Evolutionary conservation across 92 coral and sea anemone species (phyloP), one percentile per base, ranked within the genome.

Genomic region (Epizoanthus ramosus): DNA sequence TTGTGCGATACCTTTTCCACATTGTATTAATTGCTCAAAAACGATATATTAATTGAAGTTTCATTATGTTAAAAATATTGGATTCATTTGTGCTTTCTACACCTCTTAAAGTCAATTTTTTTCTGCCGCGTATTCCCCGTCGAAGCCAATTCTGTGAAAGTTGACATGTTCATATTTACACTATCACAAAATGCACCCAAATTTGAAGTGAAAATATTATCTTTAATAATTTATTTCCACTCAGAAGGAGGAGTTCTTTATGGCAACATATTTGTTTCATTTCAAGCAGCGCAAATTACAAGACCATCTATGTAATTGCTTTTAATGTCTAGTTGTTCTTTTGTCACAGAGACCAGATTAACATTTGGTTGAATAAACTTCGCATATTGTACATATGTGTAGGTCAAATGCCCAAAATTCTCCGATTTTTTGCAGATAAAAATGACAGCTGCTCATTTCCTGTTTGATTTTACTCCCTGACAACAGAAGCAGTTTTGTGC

Each of bases 1-100:
- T 93, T 89, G 96, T 92, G 84, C 71, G 85, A 71, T 85, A 73
- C 89, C 39, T 81, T 75, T 85, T 89, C 84, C 90, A 83, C 87
- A 90, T 88, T 85, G 89, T 91, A 89, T 80, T 93, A 93, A 93
- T 93, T 93, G 98, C 95, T 89, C 89, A 89, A 89, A 87, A 91
- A 93, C 89, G 98, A 93, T 91, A 93, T 93, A 91, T 93, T 93
- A 93, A 93, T 93, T 93, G 94, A 86, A 91, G 88, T 91, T 93
- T 93, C 91, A 93, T 93, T 93, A 93, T 85, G 85, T 90, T 80
- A 45, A 67, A 47, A 88, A 93, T 93, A 93, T 92, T 93, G 93
- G 88, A 92, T 77, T 88, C 92, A 83, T 63, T 77, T 77, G 82
- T 21, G 43, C 66, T 19, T 77, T 60, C 24, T 77, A 10, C 57